Base-by-base conservation (phyloP, 53 echinoderm and acorn worm species). In the Holothuria scabra region DNA sequence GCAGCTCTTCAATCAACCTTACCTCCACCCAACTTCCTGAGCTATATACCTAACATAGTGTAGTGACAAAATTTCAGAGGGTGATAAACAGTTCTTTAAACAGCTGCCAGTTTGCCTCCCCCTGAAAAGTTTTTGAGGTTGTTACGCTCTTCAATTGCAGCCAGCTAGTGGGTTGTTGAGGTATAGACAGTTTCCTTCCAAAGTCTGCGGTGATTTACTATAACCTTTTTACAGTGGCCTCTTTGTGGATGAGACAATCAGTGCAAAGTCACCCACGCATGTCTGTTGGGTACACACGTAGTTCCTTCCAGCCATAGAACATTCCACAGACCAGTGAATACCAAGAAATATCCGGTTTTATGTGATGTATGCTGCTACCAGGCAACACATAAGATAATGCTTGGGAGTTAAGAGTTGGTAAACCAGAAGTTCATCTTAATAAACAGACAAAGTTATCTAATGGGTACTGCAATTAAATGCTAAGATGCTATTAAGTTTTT, bases 131-230 rank as follows among this genome's bases (percentile, higher is more conserved):
- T 66, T 66, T 25, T 66, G 48, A 66, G 67, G 67, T 66, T 66
- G 35, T 35, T 66, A 33, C 12, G 26, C 67, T 66, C 35, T 28
- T 66, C 35, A 10, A 29, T 66, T 31, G 32, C 68, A 19, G 68
- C 21, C 68, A 8, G 46, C 38, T 41, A 71, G 71, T 71, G 71
- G 71, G 71, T 71, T 64, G 30, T 30, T 71, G 71, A 46, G 71
- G 44, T 24, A 41, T 6, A 71, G 71, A 71, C 71, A 71, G 6
- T 46, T 71, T 71, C 71, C 71, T 71, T 71, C 71, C 71, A 29
- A 6, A 35, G 38, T 41, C 71, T 71, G 71, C 2, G 46, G 44
- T 48, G 34, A 33, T 31, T 33, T 38, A 37, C 19, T 23, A 8
- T 38, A 71, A 71, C 71, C 71, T 41, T 71, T 46, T 71, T 48